Base-by-base conservation (phyloP, 2,113 vertebrate species). In the Nesogale talazaci region DNA sequence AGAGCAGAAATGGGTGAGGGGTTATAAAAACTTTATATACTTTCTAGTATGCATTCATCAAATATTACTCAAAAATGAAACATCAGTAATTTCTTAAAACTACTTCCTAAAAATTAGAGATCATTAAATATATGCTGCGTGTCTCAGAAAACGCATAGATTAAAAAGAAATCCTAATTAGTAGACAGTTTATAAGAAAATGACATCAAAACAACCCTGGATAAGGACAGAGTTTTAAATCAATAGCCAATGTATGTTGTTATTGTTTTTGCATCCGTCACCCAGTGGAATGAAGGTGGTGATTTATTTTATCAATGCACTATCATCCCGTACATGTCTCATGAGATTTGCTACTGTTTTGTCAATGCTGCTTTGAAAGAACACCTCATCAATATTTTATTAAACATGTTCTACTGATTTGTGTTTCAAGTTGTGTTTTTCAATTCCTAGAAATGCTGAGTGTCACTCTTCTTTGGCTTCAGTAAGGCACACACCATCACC, bases 391-490 rank as follows among this genome's bases (percentile, higher is more conserved):
- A 91, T 82, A 86, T 65, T 93, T 90, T 96, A 36, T 85, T 91
- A 94, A 93, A 75, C 23, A 59, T 63, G 6, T 91, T 96, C 85
- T 94, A 96, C 91, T 94, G 91, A 93, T 90, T 46, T 94, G 8
- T 31, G 57, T 94, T 95, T 91, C 74, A 90, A 89, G 88, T 70
- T 82, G 34, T 31, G 70, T 63, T 88, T 81, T 84, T 57, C 22
- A 87, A 79, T 88, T 89, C 84, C 36, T 78, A 9, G 82, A 94
- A 94, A 83, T 92, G 78, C 89, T 94, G 85, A 94, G 79, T 89
- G 93, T 88, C 67, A 70, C 31, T 96, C 70, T 82, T 79, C 52
- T 70, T 94, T 36, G n/a, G 61, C 36, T 88, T 89, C 65, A 76
- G 70, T n/a, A n/a, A 86, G 61, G 91, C 76, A 90, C 40, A 86